These are phyloP conservation scores for Tribolium freemani DNA, from an alignment of 2,888 invertebrate species.

Conservation along the genomic window DNA sequence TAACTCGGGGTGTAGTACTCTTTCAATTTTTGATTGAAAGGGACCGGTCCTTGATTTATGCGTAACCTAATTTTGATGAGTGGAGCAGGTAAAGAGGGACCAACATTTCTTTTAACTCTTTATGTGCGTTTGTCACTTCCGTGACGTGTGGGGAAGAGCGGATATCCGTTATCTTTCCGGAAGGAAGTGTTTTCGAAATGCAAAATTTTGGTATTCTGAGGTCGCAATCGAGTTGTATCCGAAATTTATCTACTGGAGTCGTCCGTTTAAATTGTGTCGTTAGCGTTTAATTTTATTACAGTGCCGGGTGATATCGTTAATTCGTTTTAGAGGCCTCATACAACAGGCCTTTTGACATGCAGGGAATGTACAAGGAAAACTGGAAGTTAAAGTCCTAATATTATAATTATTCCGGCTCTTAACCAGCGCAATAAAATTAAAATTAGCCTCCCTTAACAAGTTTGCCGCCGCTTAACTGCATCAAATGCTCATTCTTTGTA, in stretches of 20 bases:
- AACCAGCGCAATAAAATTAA: constrained; percentile 64
- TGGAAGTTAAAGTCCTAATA: constrained; percentile 59
- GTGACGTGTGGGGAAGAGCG: background rate
- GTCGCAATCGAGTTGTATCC: constrained; percentile 1
- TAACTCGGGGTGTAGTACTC: constrained; percentile 13
- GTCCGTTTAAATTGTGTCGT: constrained; percentile 42
- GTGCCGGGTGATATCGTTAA: constrained; percentile 53
- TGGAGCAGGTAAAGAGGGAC: background rate
- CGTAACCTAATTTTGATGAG: constrained; percentile 11
- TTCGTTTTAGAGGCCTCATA: constrained; percentile 51
- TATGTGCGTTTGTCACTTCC: too few relatives aligned
- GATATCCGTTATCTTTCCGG: background rate
- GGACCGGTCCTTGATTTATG: constrained; percentile 8
- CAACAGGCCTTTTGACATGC: constrained; percentile 56
- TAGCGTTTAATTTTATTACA: constrained; percentile 49
- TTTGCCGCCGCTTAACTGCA: constrained; percentile 56
- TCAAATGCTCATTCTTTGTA: constrained; percentile 56
- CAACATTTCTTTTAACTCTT: background rate
- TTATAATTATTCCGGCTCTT: constrained; percentile 65
- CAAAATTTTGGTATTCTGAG: background rate
- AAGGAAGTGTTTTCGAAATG: background rate
- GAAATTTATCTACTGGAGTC: constrained; percentile 18
- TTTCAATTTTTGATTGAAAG: constrained; percentile 3
- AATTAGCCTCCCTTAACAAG: constrained; percentile 60
- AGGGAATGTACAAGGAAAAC: constrained; percentile 58